Evolutionary conservation across 2,113 vertebrate species (phyloP).

Genomic region (Caracal caracal): DNA sequence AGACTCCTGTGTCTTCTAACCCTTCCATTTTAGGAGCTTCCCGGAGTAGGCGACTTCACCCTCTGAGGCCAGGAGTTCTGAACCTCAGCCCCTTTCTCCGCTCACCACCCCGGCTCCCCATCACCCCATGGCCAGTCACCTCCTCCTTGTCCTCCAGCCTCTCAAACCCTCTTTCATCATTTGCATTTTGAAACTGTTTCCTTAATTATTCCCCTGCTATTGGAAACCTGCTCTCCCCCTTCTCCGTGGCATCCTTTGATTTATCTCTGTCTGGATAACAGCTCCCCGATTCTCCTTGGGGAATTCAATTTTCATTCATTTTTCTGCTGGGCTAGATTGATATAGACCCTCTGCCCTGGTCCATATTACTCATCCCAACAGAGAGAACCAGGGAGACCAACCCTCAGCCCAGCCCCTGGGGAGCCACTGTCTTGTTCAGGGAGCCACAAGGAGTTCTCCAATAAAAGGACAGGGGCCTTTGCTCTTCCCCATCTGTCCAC

Average conservation of each 20-base stretch:
- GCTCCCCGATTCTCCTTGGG: conserved; percentile 80
- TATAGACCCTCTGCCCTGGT: conserved; percentile 84
- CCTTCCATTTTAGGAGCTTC: conserved; percentile 25
- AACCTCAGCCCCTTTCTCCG: not conserved
- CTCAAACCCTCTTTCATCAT: conserved; percentile 55
- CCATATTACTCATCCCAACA: conserved; percentile 76
- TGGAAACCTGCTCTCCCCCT: conserved; percentile 71
- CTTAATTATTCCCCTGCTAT: conserved; percentile 82
- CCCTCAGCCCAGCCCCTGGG: conserved; percentile 42
- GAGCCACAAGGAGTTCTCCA: conserved; percentile 73
- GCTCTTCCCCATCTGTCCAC: conserved; percentile 65
- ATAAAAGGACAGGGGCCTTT: conserved; percentile 72
- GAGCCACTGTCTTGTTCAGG: conserved; percentile 73
- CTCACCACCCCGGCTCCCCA: not conserved
- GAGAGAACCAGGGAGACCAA: conserved; percentile 58
- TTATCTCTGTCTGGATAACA: conserved; percentile 86
- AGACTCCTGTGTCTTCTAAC: not conserved
- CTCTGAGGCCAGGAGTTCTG: not conserved
- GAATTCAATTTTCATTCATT: conserved; percentile 91
- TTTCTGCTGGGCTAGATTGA: conserved; percentile 86
- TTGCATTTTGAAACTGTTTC: conserved; percentile 83
- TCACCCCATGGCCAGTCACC: conserved; percentile 43
- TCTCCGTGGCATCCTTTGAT: conserved; percentile 82
- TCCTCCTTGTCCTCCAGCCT: conserved; percentile 20
- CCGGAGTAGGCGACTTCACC: not conserved